phyloP scores from a whole-genome alignment of 2,113 vertebrate genomes.

The Ammodramus savannarum region DNA sequence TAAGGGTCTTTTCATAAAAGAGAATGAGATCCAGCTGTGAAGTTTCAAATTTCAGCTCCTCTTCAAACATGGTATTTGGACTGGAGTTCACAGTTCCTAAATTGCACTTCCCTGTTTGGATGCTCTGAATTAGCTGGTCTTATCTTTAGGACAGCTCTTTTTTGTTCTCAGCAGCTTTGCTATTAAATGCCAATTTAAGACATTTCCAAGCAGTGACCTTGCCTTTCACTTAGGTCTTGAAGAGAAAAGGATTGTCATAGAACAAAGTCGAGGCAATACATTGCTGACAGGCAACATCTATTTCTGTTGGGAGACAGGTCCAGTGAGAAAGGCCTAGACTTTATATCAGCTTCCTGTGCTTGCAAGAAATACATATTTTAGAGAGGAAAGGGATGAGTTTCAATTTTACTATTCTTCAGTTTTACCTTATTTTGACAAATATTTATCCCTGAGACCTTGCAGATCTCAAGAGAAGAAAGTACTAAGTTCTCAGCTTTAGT shows the following conservation, averaged over 20 bases:
- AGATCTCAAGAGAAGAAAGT: neutral
- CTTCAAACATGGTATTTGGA: neutral
- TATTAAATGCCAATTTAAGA: neutral
- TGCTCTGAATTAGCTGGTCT: neutral
- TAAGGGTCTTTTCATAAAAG: neutral
- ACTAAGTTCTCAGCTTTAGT: neutral
- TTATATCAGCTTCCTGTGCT: neutral
- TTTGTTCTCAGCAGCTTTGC: neutral
- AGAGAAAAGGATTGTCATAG: neutral
- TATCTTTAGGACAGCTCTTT: neutral
- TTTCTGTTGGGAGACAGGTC: neutral
- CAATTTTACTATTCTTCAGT: neutral
- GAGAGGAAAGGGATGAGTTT: neutral
- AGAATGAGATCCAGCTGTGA: constrained; percentile 9
- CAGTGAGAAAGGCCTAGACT: neutral
- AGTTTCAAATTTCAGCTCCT: constrained; percentile 2
- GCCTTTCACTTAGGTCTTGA: neutral
- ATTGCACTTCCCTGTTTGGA: neutral
- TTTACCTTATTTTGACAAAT: neutral
- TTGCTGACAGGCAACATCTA: neutral
- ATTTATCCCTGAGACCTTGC: neutral
- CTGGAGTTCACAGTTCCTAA: neutral
- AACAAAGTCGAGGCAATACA: neutral
- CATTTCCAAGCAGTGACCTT: neutral
- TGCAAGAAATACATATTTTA: neutral